These are phyloP conservation scores for Manacus vitellinus DNA, from an alignment of 2,113 vertebrate genomes.

Conservation along the genomic window DNA sequence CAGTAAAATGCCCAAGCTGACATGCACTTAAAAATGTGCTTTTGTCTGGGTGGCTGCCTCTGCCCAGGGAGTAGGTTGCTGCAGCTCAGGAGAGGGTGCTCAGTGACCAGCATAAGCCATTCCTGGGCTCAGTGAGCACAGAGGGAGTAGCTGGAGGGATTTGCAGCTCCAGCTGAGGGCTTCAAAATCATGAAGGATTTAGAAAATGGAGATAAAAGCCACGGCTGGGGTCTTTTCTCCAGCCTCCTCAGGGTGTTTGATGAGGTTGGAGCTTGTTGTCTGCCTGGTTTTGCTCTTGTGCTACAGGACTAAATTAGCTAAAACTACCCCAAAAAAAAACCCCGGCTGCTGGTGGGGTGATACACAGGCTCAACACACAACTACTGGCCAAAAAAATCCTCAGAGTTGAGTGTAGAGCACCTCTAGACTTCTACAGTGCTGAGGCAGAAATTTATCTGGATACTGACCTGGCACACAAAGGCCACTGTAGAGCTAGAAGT, in stretches of 20 bases:
- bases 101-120: accelerated
- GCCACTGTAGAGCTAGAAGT: not conserved
- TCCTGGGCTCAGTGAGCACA: not conserved
- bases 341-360: not conserved
- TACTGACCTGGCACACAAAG: not conserved
- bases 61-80: not conserved
- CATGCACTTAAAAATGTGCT: not conserved
- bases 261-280: not conserved
- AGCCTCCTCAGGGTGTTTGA: not conserved
- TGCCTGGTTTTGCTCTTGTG: not conserved
- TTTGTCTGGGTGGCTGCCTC: not conserved
- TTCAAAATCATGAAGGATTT: not conserved
- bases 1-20: not conserved
- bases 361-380: not conserved
- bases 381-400: not conserved
- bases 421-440: not conserved
- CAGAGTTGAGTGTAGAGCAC: not conserved
- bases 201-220: not conserved
- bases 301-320: not conserved
- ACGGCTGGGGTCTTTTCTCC: not conserved
- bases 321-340: not conserved
- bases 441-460: not conserved
- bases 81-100: not conserved
- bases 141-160: not conserved
- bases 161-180: not conserved